phyloP scores from a whole-genome alignment of 1,140 invertebrate species.

The Daktulosphaira vitifoliae region DNA sequence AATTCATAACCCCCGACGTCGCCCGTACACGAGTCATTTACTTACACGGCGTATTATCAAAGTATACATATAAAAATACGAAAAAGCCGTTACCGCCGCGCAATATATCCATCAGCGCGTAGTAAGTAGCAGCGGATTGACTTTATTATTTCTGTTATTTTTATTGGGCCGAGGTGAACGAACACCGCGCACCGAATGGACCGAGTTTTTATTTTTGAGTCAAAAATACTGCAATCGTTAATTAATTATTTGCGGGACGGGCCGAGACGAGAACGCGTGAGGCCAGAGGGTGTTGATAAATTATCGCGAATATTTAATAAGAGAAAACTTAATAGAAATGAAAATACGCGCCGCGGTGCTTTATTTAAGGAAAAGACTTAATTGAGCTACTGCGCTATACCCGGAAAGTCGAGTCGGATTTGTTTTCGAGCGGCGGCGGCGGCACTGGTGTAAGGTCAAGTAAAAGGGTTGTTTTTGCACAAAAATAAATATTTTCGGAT shows the following conservation, averaged over 20 bases:
- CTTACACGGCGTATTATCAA: background rate
- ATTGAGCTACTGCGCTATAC: slow-evolving; percentile 8
- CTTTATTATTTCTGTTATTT: too few species aligned
- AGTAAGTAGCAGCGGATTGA: background rate
- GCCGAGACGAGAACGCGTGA: background rate
- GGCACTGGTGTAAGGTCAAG: slow-evolving; percentile 16
- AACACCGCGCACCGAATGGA: too few species aligned
- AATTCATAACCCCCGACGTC: slow-evolving; percentile 12
- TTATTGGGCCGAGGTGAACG: too few species aligned
- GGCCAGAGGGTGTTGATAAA: slow-evolving; percentile 18
- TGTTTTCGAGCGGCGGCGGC: background rate
- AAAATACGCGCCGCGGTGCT: slow-evolving; percentile 20
- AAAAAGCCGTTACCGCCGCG: background rate
- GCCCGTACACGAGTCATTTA: slow-evolving; percentile 26
- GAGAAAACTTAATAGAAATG: slow-evolving; percentile 34
- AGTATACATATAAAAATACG: background rate
- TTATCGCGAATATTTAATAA: slow-evolving; percentile 33
- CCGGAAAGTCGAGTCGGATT: slow-evolving; percentile 12
- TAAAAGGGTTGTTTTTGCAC: slow-evolving; percentile 25
- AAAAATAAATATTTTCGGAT: slow-evolving; percentile 6
- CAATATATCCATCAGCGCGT: background rate
- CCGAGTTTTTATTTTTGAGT: slow-evolving; percentile 4
- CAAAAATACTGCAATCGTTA: slow-evolving; percentile 26
- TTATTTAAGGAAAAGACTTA: slow-evolving; percentile 33
- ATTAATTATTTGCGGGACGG: slow-evolving; percentile 14